Evolutionary conservation across 2,888 invertebrate genomes (phyloP).

Genomic region (Lathronympha strigana): DNA sequence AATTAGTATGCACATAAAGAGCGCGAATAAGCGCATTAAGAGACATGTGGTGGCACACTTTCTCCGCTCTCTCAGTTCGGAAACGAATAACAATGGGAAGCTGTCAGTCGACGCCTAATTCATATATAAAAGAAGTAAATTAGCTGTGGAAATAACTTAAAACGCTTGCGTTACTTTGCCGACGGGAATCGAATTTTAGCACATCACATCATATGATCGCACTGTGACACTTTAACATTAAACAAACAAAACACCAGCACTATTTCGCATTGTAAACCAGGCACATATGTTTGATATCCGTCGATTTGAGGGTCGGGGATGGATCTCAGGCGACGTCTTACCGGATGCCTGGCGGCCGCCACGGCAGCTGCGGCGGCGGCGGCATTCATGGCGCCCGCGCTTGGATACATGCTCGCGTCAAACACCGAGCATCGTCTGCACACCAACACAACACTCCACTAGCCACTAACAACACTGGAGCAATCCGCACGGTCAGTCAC

Average conservation of each 20-base stretch:
- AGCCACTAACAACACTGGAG: conserved; percentile 67
- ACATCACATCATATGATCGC: neutral
- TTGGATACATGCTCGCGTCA: conserved; percentile 91
- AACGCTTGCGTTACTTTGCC: conserved; percentile 7
- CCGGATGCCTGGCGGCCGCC: conserved; percentile 94
- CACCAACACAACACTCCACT: conserved; percentile 77
- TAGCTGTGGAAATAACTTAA: neutral
- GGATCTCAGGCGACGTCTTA: conserved; percentile 72
- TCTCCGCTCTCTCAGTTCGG: conserved; percentile 47
- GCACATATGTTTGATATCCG: conserved; percentile 24
- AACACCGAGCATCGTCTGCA: conserved; percentile 75
- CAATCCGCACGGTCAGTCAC: conserved; percentile 67
- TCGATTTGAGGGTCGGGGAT: conserved; percentile 2
- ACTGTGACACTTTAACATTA: neutral
- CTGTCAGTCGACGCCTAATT: conserved; percentile 13
- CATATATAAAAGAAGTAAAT: neutral
- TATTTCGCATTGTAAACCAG: neutral
- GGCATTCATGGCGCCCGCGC: conserved; percentile 93
- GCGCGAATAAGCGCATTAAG: conserved; percentile 25
- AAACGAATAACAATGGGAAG: conserved; percentile 45
- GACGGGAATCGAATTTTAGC: conserved; percentile 9
- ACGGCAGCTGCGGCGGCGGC: conserved; percentile 93
- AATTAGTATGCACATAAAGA: conserved; percentile 31
- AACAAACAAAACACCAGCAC: neutral
- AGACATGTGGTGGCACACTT: conserved; percentile 39